A percentile compares a stretch with the other conserved stretches of the same genome.
phyloP scores from a whole-genome alignment of 2,888 invertebrate genomes.

The Clepsis dumicolana region DNA sequence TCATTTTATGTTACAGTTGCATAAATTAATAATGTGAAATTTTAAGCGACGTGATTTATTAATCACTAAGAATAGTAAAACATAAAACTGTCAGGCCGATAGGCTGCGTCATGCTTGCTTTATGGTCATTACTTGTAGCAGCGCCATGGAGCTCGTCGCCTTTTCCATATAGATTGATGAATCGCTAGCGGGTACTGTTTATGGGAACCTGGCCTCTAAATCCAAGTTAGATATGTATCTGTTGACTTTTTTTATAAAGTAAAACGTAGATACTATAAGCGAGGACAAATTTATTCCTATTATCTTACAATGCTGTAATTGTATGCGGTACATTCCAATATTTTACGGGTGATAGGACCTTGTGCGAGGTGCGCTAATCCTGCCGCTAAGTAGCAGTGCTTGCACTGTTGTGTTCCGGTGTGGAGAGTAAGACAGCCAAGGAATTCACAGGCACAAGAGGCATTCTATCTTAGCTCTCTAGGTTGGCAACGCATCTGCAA shows the following conservation, averaged over 20 bases:
- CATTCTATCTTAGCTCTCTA: too few relatives aligned
- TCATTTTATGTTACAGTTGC: too few relatives aligned
- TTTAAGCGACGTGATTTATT: not conserved
- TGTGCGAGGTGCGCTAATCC: too few relatives aligned
- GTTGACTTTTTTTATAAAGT: conserved; percentile 27
- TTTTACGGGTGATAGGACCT: too few relatives aligned
- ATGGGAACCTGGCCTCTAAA: conserved; percentile 28
- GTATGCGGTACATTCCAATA: conserved; percentile 15
- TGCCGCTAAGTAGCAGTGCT: too few relatives aligned
- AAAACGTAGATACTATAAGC: conserved; percentile 3
- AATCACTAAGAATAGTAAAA: conserved; percentile 8
- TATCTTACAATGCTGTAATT: conserved; percentile 19
- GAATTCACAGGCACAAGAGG: too few relatives aligned
- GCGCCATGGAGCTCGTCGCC: conserved; percentile 18
- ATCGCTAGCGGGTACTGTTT: conserved; percentile 34
- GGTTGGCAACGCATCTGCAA: too few relatives aligned
- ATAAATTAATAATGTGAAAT: too few relatives aligned
- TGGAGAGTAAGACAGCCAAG: too few relatives aligned
- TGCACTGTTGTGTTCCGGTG: too few relatives aligned
- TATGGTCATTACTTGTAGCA: conserved; percentile 30
- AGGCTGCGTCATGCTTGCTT: conserved; percentile 25
- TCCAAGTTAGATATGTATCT: conserved; percentile 33
- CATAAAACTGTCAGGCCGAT: conserved; percentile 5
- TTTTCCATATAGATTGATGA: conserved; percentile 38
- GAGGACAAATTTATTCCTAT: conserved; percentile 24